Conservation (phyloP, 1,140 invertebrate genomes). For the Drosophila mojavensis region DNA sequence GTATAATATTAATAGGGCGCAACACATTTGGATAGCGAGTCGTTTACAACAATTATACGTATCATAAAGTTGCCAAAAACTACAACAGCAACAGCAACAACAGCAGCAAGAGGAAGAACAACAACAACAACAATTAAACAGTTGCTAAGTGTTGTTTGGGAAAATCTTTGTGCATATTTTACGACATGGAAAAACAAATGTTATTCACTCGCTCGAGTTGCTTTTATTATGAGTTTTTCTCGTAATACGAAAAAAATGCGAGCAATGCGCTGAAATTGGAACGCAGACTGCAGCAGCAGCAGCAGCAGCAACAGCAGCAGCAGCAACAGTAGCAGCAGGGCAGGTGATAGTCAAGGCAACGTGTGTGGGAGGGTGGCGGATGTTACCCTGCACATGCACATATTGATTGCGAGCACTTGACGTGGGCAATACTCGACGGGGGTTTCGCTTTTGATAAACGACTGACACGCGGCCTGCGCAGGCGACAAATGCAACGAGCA, state of each 20-base stretch:
- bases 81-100: constrained; percentile 9
- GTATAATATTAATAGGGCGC: constrained; percentile 69
- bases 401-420: constrained; percentile 63
- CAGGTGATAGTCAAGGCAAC: constrained; percentile 29
- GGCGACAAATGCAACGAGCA: constrained; percentile 68
- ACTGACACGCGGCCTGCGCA: constrained; percentile 78
- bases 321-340: constrained; percentile 8
- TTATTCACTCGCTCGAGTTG: constrained; percentile 67
- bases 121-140: constrained; percentile 23
- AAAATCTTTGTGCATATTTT: constrained; percentile 72
- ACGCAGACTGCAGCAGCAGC: constrained; percentile 45
- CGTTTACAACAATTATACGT: constrained; percentile 71
- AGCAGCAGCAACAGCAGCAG: too few species aligned
- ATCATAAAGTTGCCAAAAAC: constrained; percentile 68
- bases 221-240: constrained; percentile 71
- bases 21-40: constrained; percentile 64
- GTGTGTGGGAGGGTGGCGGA: not conserved
- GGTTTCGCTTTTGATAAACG: constrained; percentile 63
- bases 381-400: constrained; percentile 43
- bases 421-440: not conserved
- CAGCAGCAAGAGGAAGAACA: not conserved
- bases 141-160: constrained; percentile 12
- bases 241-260: constrained; percentile 70
- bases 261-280: constrained; percentile 77
- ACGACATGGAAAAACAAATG: constrained; percentile 81